phyloP scores from a whole-genome alignment of 2,797 vertebrate genomes.

The Clarias laeviceps region DNA sequence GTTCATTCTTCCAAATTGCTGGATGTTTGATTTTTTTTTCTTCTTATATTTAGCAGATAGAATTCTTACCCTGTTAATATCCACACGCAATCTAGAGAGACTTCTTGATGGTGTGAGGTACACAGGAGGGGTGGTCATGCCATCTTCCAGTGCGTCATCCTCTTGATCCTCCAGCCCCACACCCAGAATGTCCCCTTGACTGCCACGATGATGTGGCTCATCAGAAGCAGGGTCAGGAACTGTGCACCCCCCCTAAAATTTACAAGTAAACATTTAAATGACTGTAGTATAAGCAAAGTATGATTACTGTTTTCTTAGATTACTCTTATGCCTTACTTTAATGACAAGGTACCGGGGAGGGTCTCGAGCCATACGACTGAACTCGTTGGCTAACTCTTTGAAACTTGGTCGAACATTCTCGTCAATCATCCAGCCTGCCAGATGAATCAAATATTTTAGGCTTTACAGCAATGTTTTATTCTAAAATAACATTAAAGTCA shows the following conservation, averaged over 20 bases:
- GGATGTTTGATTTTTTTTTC: not conserved
- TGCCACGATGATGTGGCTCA: conserved; percentile 74
- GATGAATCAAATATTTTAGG: not conserved
- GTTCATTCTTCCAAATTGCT: not conserved
- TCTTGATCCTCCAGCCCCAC: conserved; percentile 72
- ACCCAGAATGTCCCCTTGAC: conserved; percentile 79
- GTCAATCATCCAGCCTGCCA: conserved; percentile 95
- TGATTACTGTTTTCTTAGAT: not conserved
- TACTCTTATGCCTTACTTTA: conserved; percentile 75
- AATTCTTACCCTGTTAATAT: conserved; percentile 68
- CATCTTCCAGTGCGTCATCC: conserved; percentile 56
- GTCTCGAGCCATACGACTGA: conserved; percentile 94
- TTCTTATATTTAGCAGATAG: not conserved
- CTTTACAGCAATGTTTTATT: not conserved
- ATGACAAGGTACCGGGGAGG: conserved; percentile 92
- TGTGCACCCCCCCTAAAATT: conserved; percentile 67
- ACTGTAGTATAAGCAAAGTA: not conserved
- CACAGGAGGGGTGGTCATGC: conserved; percentile 55
- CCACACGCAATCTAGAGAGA: conserved; percentile 67
- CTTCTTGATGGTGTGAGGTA: conserved; percentile 69
- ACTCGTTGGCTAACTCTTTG: conserved; percentile 93
- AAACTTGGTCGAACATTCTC: conserved; percentile 95
- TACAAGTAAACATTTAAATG: not conserved
- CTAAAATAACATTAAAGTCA: not conserved
- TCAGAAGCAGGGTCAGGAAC: conserved; percentile 68